Evolutionary conservation across 2,113 vertebrate species (phyloP), one percentile per base, ranked within the genome.

Genomic region (Microcebus lehilahytsara): DNA sequence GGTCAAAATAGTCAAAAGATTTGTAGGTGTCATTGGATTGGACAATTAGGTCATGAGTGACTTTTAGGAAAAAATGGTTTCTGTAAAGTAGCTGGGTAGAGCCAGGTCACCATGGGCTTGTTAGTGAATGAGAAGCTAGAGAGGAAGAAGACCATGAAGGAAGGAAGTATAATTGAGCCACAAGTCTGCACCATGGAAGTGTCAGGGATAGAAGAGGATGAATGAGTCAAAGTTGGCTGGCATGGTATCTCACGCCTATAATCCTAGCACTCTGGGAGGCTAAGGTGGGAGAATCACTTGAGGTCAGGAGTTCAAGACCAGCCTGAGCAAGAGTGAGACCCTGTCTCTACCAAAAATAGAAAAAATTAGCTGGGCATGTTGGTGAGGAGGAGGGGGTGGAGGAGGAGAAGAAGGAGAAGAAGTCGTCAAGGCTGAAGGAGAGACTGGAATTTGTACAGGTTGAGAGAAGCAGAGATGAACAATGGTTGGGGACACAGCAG

Each of bases 1-100:
- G 58, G 22, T 37, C 71, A 64, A 67, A 94, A 75, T 34, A 89
- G 49, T 92, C 85, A 75, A 86, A 90, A 96, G n/a, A 30, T 85
- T 3, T 75, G 19, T 74, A 67, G 51, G 40, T 89, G 19, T 90
- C 42, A 95, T 1, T 78, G 80, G 64, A 56, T 93, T 90, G 71
- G 66, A 93, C 74, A 85, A 64, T 51, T 53, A 51, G 32, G 30
- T 71, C 75, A 85, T 75, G 37, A 89, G 30, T 37, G 49, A 89
- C 19, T 85, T 91, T 62, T 16, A 11, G 72, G 49, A 79, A 72
- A n/a, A 74, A 66, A n/a, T 3, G 32, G 53, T 79, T 72, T 94
- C 77, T 67, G 9, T 74, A 51, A 80, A 95, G 51, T 32, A 8
- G 11, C 46, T 75, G 20, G 40, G n/a, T 62, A 23, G 64, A 88